Percentiles rank a stretch among this genome's conserved stretches.
phyloP scores from a whole-genome alignment of 2,797 vertebrate genomes.

The Lepilemur ruficaudatus region DNA sequence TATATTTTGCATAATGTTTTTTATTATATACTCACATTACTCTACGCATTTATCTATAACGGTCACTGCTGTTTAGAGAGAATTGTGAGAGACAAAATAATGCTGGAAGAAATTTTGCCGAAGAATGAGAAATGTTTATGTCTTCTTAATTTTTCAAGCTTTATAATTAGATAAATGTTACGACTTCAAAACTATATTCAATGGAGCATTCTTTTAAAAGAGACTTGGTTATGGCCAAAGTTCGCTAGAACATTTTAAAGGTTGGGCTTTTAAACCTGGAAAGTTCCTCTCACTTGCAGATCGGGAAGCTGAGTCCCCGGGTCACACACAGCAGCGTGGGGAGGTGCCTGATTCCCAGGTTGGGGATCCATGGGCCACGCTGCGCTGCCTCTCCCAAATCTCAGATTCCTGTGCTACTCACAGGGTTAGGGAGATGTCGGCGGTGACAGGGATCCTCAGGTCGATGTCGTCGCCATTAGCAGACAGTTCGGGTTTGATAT shows the following conservation, averaged over 20 bases:
- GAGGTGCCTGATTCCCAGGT: background rate
- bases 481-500: fast-evolving
- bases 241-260: background rate
- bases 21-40: background rate
- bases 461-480: fast-evolving
- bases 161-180: background rate
- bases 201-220: background rate
- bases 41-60: background rate
- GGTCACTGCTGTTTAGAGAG: background rate
- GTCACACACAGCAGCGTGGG: fast-evolving
- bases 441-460: fast-evolving
- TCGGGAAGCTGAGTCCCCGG: background rate
- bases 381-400: background rate
- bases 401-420: background rate
- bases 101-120: background rate
- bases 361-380: fast-evolving
- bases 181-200: background rate
- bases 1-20: background rate
- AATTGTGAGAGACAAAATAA: background rate
- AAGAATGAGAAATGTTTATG: background rate
- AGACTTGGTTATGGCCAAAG: background rate
- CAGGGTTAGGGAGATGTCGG: fast-evolving
- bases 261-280: background rate
- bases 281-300: background rate
- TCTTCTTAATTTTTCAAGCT: background rate